These are phyloP conservation scores for Ashinkailepas kermadecensis DNA, from an alignment of 2,888 invertebrate genomes.

Conservation along the genomic window DNA sequence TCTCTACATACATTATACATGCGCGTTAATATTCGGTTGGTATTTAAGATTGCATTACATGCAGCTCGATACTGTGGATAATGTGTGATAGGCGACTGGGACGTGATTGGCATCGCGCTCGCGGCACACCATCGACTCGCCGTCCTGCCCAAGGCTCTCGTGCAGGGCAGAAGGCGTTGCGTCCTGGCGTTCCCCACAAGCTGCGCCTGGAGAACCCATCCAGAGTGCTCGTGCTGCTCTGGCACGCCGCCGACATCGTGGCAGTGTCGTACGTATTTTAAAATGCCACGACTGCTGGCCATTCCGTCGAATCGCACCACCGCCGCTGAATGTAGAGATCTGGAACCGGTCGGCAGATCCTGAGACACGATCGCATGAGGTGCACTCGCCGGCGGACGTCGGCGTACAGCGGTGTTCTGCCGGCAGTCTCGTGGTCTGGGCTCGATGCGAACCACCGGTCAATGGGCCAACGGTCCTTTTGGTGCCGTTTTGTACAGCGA, in stretches of 20 bases:
- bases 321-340: background rate
- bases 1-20: too few relatives aligned
- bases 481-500: background rate
- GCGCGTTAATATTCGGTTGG: too few relatives aligned
- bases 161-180: too few relatives aligned
- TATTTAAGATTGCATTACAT: too few relatives aligned
- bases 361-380: background rate
- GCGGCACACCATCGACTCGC: too few relatives aligned
- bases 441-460: background rate
- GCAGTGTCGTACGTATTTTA: background rate
- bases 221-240: constrained; percentile 40
- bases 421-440: background rate
- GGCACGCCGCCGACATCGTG: constrained; percentile 80
- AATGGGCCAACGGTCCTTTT: background rate
- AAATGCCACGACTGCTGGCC: background rate
- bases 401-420: background rate
- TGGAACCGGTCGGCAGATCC: background rate
- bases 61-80: too few relatives aligned
- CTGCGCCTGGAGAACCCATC: too few relatives aligned
- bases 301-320: background rate
- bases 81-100: too few relatives aligned
- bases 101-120: too few relatives aligned
- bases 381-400: background rate
- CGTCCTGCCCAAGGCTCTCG: too few relatives aligned
- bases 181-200: too few relatives aligned